phyloP scores from a whole-genome alignment of 2,888 invertebrate species.

The Drepana falcataria region DNA sequence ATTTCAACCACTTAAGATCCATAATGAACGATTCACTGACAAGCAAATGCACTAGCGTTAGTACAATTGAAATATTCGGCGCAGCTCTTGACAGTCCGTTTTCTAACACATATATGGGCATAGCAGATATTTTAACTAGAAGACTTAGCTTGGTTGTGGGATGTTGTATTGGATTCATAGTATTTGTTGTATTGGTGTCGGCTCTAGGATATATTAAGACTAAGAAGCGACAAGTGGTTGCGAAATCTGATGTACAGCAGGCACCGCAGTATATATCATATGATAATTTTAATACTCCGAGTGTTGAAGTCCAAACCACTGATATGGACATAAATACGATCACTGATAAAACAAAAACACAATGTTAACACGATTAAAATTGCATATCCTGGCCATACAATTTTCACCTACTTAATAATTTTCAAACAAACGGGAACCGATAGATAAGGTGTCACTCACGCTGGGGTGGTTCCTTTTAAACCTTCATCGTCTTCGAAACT shows the following conservation, averaged over 20 bases:
- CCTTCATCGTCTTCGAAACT: slow-evolving; percentile 49
- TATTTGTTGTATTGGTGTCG: slow-evolving; percentile 91
- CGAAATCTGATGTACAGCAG: slow-evolving; percentile 83
- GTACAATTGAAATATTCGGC: slow-evolving; percentile 85
- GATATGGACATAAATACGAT: slow-evolving; percentile 71
- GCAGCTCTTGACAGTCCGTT: slow-evolving; percentile 76
- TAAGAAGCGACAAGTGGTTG: slow-evolving; percentile 87
- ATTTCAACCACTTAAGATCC: slow-evolving; percentile 59
- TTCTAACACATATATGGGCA: slow-evolving; percentile 83
- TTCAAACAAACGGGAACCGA: slow-evolving; percentile 10
- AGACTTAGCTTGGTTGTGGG: slow-evolving; percentile 91
- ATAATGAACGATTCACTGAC: slow-evolving; percentile 83
- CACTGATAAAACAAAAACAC: slow-evolving; percentile 59
- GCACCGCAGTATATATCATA: slow-evolving; percentile 91
- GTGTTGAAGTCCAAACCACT: slow-evolving; percentile 58
- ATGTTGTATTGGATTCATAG: slow-evolving; percentile 90
- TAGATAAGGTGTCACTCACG: slow-evolving; percentile 49
- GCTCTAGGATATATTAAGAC: slow-evolving; percentile 90
- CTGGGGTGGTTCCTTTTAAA: slow-evolving; percentile 42
- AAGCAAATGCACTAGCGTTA: slow-evolving; percentile 87
- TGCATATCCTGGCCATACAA: no score
- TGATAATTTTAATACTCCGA: slow-evolving; percentile 64
- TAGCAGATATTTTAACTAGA: slow-evolving; percentile 87
- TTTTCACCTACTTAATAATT: no score
- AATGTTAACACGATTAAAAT: slow-evolving; percentile 44